Evolutionary conservation across 2,797 vertebrate genomes (phyloP).

Genomic region (Trachurus trachurus): DNA sequence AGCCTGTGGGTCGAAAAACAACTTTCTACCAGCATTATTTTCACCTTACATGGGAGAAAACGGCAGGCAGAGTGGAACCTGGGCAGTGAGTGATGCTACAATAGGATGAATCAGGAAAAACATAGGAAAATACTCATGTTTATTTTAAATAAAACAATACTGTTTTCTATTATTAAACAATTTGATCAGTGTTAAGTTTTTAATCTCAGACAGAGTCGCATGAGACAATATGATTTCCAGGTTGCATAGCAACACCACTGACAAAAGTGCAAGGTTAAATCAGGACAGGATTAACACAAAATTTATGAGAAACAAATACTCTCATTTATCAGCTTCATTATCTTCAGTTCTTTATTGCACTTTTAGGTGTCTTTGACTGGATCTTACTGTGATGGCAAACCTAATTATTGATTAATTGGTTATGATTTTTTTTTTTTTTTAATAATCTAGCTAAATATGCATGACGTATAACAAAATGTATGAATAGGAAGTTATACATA

Average conservation of each 20-base stretch:
- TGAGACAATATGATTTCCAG: background rate
- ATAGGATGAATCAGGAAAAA: background rate
- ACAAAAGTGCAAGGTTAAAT: background rate
- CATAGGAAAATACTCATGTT: background rate
- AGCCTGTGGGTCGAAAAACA: background rate
- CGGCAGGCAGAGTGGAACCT: background rate
- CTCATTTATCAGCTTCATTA: background rate
- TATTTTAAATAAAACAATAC: background rate
- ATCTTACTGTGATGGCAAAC: background rate
- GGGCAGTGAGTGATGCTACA: background rate
- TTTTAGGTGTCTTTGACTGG: background rate
- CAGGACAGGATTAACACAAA: background rate
- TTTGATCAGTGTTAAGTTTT: background rate
- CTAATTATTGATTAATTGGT: background rate
- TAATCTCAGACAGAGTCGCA: background rate
- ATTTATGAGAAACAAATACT: constrained; percentile 4
- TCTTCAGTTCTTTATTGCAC: background rate
- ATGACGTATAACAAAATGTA: background rate
- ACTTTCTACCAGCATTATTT: background rate
- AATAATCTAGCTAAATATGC: background rate
- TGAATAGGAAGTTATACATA: background rate
- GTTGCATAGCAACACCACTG: background rate
- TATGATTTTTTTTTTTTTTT: too few species aligned
- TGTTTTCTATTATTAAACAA: background rate
- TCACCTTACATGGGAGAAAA: background rate